Evolutionary conservation across 2,797 vertebrate species (phyloP).

Genomic region (Darevskia mixta): DNA sequence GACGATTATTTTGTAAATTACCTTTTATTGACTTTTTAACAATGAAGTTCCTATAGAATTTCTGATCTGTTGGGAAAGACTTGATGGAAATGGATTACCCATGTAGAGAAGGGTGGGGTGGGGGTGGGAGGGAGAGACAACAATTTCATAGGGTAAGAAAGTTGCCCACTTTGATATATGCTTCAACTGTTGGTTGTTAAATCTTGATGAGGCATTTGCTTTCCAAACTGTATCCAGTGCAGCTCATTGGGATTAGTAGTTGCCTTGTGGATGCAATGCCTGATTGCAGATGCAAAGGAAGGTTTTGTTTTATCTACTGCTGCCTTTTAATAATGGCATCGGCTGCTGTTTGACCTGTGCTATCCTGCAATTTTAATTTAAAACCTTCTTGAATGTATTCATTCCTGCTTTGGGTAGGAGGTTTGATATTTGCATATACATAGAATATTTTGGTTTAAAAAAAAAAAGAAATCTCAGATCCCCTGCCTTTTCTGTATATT

Average conservation of each 20-base stretch:
- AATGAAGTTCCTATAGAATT: background rate
- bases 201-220: background rate
- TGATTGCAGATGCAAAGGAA: background rate
- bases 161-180: fast-evolving
- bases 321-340: background rate
- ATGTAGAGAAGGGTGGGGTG: background rate
- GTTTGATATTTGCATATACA: fast-evolving
- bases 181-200: fast-evolving
- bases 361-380: slow-evolving; percentile 19
- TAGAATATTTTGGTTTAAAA: background rate
- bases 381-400: background rate
- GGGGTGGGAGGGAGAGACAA: too few relatives aligned
- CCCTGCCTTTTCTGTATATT: background rate
- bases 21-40: background rate
- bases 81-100: background rate
- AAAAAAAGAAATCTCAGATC: background rate
- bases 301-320: background rate
- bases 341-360: background rate
- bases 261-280: too few relatives aligned
- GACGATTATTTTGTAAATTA: slow-evolving; percentile 10
- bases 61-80: background rate
- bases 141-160: background rate
- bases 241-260: fast-evolving
- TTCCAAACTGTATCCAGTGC: fast-evolving
- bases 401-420: background rate